Evolutionary conservation across 2,797 vertebrate genomes (phyloP), one percentile per base, ranked within the genome.

Genomic region (Adelosebastes latens): DNA sequence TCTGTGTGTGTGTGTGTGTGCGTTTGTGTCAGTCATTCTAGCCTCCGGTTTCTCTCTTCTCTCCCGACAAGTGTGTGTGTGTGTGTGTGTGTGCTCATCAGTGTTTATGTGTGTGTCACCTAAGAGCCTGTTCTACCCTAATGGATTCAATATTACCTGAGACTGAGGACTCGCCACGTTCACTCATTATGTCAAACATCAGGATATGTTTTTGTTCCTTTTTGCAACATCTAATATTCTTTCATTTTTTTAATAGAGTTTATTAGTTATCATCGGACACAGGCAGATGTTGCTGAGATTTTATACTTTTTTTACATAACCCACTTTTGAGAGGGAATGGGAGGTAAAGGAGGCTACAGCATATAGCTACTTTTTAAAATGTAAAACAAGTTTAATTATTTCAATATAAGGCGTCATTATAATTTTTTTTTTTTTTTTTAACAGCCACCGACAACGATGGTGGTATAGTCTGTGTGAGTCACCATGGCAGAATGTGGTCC

Each of bases 141-240:
- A 90, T 89, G 65, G 67, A 65, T 86, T 81, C 46, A 69, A 39
- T 84, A 88, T 83, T 22, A 85, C 75, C 81, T 34, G 27, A 72
- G 59, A 81, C 49, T 52, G 8, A 64, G 14, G 34, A 67, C 69
- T 61, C 65, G 70, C 66, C 55, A 78, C 55, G 56, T 77, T 89
- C 61, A 70, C 60, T 76, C 59, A 85, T 88, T 72, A 79, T 75
- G 74, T 87, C 64, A 76, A 78, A 65, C 42, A 29, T 72, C 46
- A 60, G 39, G 29, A 61, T 60, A 24, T 77, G 56, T 81, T 80
- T 85, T 81, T 62, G 49, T 36, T 77, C 16, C 27, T 71, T 58
- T 82, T 79, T 72, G 9, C 36, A 69, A 64, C 58, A 58, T 79
- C 18, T 79, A 61, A 81, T 86, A 66, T 66, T 53, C 9, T 72